These are phyloP conservation scores for Rhogogaster chlorosoma DNA, from an alignment of 2,888 invertebrate species.

Conservation along the genomic window DNA sequence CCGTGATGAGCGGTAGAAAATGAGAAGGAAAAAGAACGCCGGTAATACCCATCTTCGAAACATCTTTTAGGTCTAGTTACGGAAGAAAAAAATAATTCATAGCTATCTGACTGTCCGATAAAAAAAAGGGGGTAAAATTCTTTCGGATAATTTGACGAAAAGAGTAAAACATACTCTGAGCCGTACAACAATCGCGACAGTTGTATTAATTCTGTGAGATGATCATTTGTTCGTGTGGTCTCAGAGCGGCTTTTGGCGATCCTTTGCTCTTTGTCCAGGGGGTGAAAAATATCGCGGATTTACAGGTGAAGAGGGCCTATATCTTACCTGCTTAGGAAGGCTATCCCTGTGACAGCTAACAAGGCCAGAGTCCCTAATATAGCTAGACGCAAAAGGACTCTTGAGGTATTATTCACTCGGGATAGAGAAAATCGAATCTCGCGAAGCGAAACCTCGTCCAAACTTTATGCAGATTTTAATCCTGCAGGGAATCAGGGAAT, in stretches of 20 bases:
- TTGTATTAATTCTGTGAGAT: slow-evolving; percentile 63
- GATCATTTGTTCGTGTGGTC: slow-evolving; percentile 60
- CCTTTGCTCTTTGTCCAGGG: neutral
- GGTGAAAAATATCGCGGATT: slow-evolving; percentile 15
- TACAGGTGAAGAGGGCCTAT: slow-evolving; percentile 54
- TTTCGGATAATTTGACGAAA: neutral
- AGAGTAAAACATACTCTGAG: neutral
- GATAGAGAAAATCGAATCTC: slow-evolving; percentile 23
- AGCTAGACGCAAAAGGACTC: slow-evolving; percentile 12
- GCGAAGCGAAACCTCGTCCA: neutral
- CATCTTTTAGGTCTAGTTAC: neutral
- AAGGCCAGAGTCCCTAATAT: slow-evolving; percentile 15
- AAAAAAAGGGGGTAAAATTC: neutral
- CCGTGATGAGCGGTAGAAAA: neutral
- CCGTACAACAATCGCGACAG: neutral
- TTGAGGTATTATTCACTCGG: slow-evolving; percentile 24
- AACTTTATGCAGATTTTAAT: slow-evolving; percentile 38
- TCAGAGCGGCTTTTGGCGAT: neutral
- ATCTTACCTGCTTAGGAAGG: slow-evolving; percentile 61
- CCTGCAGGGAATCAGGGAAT: neutral
- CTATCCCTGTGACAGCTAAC: neutral
- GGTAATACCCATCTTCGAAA: neutral
- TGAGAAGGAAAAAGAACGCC: neutral
- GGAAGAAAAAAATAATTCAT: neutral
- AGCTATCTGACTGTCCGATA: too few relatives aligned